Evolutionary conservation across 2,888 invertebrate genomes (phyloP).

Genomic region (Calliphora vomitoria): DNA sequence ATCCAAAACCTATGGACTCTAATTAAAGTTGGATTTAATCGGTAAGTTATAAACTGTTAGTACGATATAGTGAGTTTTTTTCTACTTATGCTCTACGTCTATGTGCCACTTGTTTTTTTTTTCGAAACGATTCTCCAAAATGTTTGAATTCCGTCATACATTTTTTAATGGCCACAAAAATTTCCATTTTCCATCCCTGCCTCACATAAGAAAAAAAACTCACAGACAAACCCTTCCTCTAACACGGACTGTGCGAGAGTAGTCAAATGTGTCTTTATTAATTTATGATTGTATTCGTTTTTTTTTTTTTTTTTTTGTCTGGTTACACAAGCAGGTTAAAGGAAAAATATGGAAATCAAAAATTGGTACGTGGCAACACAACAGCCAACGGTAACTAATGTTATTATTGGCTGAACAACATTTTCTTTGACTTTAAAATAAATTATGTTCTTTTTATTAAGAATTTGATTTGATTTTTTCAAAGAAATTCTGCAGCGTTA

Average conservation of each 20-base stretch:
- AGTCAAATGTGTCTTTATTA: not conserved
- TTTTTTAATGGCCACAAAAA: too few relatives aligned
- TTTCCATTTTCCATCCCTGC: too few relatives aligned
- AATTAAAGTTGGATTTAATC: too few relatives aligned
- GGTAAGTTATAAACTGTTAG: too few relatives aligned
- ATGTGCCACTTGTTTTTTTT: too few relatives aligned
- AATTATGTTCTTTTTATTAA: slow-evolving; percentile 22
- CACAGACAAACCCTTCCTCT: not conserved
- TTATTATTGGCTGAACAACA: not conserved
- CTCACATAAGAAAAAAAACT: not conserved
- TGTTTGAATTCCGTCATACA: too few relatives aligned
- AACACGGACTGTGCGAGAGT: not conserved
- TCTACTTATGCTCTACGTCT: too few relatives aligned
- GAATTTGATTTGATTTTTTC: slow-evolving; percentile 4
- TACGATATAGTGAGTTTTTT: too few relatives aligned
- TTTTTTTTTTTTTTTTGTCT: not conserved
- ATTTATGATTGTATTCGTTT: not conserved
- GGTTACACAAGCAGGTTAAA: not conserved
- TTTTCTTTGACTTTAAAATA: slow-evolving; percentile 6
- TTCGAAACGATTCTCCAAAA: too few relatives aligned
- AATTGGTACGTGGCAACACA: not conserved
- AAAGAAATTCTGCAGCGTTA: not conserved
- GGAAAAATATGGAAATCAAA: not conserved
- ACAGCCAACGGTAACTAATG: not conserved
- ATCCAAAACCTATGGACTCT: too few relatives aligned